Percentiles rank a stretch among this genome's conserved stretches.
phyloP scores from a whole-genome alignment of 53 echinoderm and acorn worm species.

The Luidia sarsii region DNA sequence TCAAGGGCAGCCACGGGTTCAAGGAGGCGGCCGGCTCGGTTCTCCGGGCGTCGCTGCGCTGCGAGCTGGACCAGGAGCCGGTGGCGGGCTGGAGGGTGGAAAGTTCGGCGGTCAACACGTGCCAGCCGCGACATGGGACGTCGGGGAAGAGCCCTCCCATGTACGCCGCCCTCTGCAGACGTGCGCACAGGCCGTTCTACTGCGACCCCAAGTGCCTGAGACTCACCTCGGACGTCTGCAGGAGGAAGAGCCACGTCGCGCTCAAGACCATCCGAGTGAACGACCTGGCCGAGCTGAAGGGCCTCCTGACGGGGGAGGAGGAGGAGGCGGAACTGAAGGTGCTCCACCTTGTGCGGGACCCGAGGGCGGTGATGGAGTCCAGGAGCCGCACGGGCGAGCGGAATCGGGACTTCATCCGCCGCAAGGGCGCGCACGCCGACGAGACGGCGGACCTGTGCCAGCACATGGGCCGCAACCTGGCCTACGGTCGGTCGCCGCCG shows the following conservation, averaged over 20 bases:
- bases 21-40: neutral
- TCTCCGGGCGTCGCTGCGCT: slow-evolving; percentile 2
- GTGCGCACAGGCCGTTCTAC: too few relatives aligned
- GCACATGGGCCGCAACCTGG: slow-evolving; percentile 62
- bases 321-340: slow-evolving; percentile 68
- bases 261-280: slow-evolving; percentile 76
- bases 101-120: neutral
- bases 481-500: slow-evolving; percentile 38
- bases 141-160: too few relatives aligned
- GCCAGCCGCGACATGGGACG: neutral
- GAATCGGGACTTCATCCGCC: slow-evolving; percentile 65
- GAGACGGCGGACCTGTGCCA: slow-evolving; percentile 70
- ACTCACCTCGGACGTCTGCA: neutral
- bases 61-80: slow-evolving; percentile 18
- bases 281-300: slow-evolving; percentile 54
- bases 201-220: neutral
- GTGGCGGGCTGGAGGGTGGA: slow-evolving; percentile 10
- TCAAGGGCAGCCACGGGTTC: slow-evolving; percentile 16
- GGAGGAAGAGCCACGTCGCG: slow-evolving; percentile 14
- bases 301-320: slow-evolving; percentile 24
- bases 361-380: slow-evolving; percentile 79
- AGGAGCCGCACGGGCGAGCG: slow-evolving; percentile 37
- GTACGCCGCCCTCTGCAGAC: too few relatives aligned
- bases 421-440: slow-evolving; percentile 48
- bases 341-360: slow-evolving; percentile 82